phyloP scores from a whole-genome alignment of 2,888 invertebrate species.

The Torymus texanus region DNA sequence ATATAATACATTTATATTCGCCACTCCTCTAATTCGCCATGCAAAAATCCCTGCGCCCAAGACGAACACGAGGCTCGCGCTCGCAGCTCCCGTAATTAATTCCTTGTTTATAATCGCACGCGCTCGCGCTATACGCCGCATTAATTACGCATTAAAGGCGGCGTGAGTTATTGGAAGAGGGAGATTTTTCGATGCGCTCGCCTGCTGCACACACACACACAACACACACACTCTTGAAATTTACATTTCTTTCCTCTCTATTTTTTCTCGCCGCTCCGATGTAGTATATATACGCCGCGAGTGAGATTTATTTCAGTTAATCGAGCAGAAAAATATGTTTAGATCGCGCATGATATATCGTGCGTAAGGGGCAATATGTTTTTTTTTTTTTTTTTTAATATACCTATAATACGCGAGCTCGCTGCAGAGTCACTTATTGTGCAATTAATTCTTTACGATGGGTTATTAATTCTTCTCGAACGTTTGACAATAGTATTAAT shows the following conservation, averaged over 20 bases:
- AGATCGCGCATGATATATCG: slow-evolving; percentile 49
- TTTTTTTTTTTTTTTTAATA: no score
- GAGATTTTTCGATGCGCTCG: neutral
- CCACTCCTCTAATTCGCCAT: slow-evolving; percentile 18
- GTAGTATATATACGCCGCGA: neutral
- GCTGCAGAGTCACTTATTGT: neutral
- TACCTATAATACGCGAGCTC: no score
- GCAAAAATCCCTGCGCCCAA: slow-evolving; percentile 22
- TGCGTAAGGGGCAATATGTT: no score
- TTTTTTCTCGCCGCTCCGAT: slow-evolving; percentile 8
- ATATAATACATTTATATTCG: no score
- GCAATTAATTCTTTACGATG: slow-evolving; percentile 28
- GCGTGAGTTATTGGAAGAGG: slow-evolving; percentile 22
- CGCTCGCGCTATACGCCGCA: neutral
- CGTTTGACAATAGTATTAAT: neutral
- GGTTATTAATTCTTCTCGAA: slow-evolving; percentile 29
- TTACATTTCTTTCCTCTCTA: slow-evolving; percentile 16
- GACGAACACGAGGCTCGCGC: neutral
- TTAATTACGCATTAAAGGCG: slow-evolving; percentile 34
- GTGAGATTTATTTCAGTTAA: slow-evolving; percentile 46
- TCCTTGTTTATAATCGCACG: slow-evolving; percentile 37
- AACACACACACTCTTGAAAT: slow-evolving; percentile 5
- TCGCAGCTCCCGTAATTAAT: slow-evolving; percentile 30
- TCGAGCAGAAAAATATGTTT: slow-evolving; percentile 54
- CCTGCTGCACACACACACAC: no score